Conservation (phyloP, 2,797 vertebrate genomes). For the Clarias fuscus region DNA sequence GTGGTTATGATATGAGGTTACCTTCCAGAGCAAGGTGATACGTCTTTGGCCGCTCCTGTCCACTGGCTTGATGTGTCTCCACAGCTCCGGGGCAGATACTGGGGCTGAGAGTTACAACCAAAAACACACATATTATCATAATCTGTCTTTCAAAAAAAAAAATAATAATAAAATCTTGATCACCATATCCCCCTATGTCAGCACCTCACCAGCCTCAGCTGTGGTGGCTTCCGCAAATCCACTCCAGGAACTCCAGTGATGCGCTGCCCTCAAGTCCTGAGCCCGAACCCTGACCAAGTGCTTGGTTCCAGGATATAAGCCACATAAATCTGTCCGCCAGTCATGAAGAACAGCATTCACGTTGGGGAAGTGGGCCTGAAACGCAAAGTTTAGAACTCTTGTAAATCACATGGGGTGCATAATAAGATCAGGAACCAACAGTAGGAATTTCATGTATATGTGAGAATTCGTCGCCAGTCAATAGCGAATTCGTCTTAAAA, state of each 20-base stretch:
- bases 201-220: constrained; percentile 62
- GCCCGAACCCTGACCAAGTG: constrained; percentile 67
- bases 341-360: neutral
- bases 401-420: neutral
- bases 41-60: constrained; percentile 47
- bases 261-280: constrained; percentile 44
- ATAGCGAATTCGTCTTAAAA: no score
- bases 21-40: constrained; percentile 72
- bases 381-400: neutral
- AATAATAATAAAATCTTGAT: neutral
- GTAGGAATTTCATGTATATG: neutral
- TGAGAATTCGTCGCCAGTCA: no score
- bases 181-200: no score
- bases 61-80: constrained; percentile 61
- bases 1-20: constrained; percentile 29
- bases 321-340: constrained; percentile 50
- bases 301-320: constrained; percentile 64
- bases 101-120: constrained; percentile 62
- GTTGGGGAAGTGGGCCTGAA: constrained; percentile 2
- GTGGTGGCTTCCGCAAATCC: constrained; percentile 53
- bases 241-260: constrained; percentile 73
- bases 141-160: neutral
- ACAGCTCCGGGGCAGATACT: constrained; percentile 63
- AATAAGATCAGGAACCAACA: neutral
- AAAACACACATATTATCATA: neutral